Evolutionary conservation across 2,797 vertebrate genomes (phyloP), one percentile per base, ranked within the genome.

Genomic region (Eulemur rubriventer): DNA sequence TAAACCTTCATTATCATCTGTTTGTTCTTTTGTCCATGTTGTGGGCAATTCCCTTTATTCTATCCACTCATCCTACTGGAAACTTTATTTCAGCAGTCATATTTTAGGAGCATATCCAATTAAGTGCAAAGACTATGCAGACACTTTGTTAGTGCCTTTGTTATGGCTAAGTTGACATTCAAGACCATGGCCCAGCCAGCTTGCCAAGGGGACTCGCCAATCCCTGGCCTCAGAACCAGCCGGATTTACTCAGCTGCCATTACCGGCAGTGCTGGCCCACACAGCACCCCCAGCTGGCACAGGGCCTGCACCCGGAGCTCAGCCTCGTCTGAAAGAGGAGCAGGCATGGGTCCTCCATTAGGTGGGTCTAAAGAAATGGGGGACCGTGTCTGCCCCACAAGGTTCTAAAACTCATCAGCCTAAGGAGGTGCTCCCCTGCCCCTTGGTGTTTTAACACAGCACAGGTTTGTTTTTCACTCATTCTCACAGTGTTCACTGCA

Each of bases 1-100:
- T 33, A n/a, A 6, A n/a, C 18, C n/a, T 33, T 3, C 43, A 55
- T 3, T 28, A 6, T 52, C 2, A 0, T 35, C 3, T 46, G 7
- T 30, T 11, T 46, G 10, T 73, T 24, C 26, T 48, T 70, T 50
- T 20, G 30, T 91, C 67, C 57, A 20, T 48, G 35, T 18, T 41
- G 35, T 11, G 22, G 6, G 14, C 2, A 46, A 43, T 70, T 59
- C 4, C 59, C 20, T 69, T 41, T 46, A 43, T 26, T 41, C 41
- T 13, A 50, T 30, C 28, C 4, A 57, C 33, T 41, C n/a, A 24
- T 43, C 72, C 43, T 73, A 35, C 33, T 12, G 35, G 33, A 94
- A 65, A 24, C 65, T 22, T 87, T 65, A 83, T 46, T n/a, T 55
- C 33, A 35, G 46, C 57, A 38, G 38, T 46, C 12, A 35, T 52